phyloP scores from a whole-genome alignment of 1,140 invertebrate species.

The Chionoecetes opilio region DNA sequence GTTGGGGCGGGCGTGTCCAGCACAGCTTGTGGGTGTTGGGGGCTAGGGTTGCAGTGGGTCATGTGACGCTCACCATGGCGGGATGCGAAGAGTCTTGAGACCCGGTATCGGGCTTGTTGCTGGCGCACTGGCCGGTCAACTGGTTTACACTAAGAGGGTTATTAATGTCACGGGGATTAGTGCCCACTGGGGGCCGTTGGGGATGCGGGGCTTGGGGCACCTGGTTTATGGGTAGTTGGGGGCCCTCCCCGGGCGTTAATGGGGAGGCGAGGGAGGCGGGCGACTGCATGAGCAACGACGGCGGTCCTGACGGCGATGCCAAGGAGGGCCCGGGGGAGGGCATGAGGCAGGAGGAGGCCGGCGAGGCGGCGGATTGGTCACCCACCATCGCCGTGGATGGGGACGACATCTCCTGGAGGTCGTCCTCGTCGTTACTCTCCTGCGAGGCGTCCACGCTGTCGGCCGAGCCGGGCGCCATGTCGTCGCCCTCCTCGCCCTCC shows the following conservation, averaged over 20 bases:
- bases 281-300: conserved; percentile 79
- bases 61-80: conserved; percentile 82
- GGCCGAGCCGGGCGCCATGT: conserved; percentile 75
- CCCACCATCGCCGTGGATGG: conserved; percentile 76
- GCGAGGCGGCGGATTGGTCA: conserved; percentile 75
- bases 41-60: conserved; percentile 77
- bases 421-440: conserved; percentile 80
- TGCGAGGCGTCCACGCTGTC: conserved; percentile 82
- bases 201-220: conserved; percentile 82
- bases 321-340: conserved; percentile 79
- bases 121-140: conserved; percentile 81
- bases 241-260: conserved; percentile 79
- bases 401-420: conserved; percentile 79
- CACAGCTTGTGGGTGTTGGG: conserved; percentile 75
- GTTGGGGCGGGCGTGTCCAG: conserved; percentile 71
- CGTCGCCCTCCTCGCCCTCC: conserved; percentile 84
- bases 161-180: conserved; percentile 95
- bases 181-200: conserved; percentile 91
- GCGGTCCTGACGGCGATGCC: conserved; percentile 80
- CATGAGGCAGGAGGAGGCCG: conserved; percentile 81
- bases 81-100: conserved; percentile 80
- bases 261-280: conserved; percentile 80
- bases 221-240: conserved; percentile 82
- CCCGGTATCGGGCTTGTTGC: conserved; percentile 78
- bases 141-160: conserved; percentile 94